These are phyloP conservation scores for Neotragus pygmaeus DNA, from an alignment of 2,113 vertebrate genomes.

Conservation along the genomic window DNA sequence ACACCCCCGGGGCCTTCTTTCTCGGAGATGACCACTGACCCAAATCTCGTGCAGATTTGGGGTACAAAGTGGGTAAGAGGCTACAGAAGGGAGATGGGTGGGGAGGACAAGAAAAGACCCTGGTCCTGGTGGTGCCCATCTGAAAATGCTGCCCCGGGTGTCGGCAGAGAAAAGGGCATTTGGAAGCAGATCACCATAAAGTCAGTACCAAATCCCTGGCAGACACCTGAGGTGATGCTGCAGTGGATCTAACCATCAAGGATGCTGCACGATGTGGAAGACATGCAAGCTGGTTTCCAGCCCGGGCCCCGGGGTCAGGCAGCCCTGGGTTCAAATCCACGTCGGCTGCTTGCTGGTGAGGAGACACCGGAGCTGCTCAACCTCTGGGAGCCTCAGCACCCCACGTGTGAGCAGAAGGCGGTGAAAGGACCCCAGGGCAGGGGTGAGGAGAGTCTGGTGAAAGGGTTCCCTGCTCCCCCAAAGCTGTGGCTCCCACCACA, in stretches of 20 bases:
- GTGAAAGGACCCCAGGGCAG: background rate
- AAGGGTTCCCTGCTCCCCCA: background rate
- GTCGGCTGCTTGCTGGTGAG: background rate
- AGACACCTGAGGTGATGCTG: background rate
- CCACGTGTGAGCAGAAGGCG: fast-evolving
- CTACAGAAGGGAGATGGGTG: background rate
- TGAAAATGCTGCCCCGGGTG: background rate
- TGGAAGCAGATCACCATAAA: background rate
- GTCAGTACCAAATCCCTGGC: background rate
- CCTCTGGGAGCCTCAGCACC: background rate
- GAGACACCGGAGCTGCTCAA: background rate
- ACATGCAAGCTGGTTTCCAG: background rate
- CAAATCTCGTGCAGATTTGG: fast-evolving
- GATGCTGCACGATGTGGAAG: fast-evolving
- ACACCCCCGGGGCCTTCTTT: background rate
- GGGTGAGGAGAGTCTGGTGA: background rate
- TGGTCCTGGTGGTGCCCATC: background rate
- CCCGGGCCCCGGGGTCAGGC: background rate
- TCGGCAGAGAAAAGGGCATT: fast-evolving
- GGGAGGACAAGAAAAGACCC: background rate
- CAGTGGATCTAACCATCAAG: fast-evolving
- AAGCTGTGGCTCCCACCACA: background rate
- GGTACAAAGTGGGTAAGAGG: background rate
- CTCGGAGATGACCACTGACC: fast-evolving
- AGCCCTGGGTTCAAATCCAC: background rate